Conservation (phyloP, 2,113 vertebrate species). For the Oxyruncus cristatus region DNA sequence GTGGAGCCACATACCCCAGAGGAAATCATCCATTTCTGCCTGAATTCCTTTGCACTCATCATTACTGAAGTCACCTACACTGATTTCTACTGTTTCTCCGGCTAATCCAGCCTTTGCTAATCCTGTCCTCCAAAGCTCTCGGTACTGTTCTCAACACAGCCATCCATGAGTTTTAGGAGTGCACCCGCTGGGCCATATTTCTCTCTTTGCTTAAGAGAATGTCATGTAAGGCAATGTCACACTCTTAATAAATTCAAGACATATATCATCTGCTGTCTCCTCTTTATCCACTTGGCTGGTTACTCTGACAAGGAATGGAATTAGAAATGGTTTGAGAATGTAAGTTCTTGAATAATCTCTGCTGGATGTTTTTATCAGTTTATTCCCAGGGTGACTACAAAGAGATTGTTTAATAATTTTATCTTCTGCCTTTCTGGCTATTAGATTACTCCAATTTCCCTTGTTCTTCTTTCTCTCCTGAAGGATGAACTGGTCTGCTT, state of each 20-base stretch:
- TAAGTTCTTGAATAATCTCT: background rate
- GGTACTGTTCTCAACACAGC: background rate
- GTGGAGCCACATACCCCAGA: background rate
- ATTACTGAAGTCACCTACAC: background rate
- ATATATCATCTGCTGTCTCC: background rate
- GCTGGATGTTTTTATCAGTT: background rate
- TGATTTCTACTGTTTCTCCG: background rate
- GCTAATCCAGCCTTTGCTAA: background rate
- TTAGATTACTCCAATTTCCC: background rate
- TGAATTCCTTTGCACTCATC: background rate
- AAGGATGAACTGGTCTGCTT: background rate
- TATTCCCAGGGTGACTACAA: background rate
- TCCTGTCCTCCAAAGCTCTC: background rate
- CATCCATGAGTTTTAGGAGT: background rate
- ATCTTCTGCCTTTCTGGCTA: background rate
- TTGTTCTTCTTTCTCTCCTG: background rate
- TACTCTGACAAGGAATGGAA: constrained; percentile 18
- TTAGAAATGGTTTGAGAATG: background rate
- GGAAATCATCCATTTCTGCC: background rate
- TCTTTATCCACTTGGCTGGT: constrained; percentile 17
- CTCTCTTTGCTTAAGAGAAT: background rate
- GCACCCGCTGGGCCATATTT: background rate
- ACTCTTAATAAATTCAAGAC: constrained; percentile 13
- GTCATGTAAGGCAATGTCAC: background rate
- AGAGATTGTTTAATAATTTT: background rate